A percentile compares a stretch with the other conserved stretches of the same genome.
phyloP scores from a whole-genome alignment of 2,888 invertebrate genomes.

The Aporophyla nigra region DNA sequence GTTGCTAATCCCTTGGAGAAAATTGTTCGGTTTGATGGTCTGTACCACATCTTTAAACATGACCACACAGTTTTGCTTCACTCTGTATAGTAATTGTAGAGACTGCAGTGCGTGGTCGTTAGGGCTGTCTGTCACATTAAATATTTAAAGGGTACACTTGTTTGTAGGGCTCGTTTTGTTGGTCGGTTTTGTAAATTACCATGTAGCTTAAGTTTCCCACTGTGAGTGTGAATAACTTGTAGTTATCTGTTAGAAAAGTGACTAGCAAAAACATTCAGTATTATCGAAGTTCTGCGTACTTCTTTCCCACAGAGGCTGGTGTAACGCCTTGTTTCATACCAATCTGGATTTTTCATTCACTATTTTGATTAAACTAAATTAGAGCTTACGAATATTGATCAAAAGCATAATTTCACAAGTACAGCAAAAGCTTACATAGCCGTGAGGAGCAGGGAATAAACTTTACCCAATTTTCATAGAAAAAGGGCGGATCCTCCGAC shows the following conservation, averaged over 20 bases:
- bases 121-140: slow-evolving; percentile 43
- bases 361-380: too few relatives aligned
- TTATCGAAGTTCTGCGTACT: neutral
- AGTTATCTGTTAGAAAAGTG: neutral
- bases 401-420: neutral
- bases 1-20: too few relatives aligned
- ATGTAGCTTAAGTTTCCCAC: neutral
- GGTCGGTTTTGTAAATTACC: neutral
- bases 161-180: slow-evolving; percentile 15
- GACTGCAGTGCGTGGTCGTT: slow-evolving; percentile 18
- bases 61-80: neutral
- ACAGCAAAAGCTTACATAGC: neutral
- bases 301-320: neutral
- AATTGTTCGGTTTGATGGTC: too few relatives aligned
- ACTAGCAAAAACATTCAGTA: neutral
- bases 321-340: neutral
- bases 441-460: too few relatives aligned
- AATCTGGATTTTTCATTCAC: too few relatives aligned
- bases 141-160: slow-evolving; percentile 30
- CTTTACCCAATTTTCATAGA: too few relatives aligned
- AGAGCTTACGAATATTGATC: neutral
- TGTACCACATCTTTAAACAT: too few relatives aligned
- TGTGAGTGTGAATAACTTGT: neutral
- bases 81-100: slow-evolving; percentile 40
- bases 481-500: too few relatives aligned